phyloP scores from a whole-genome alignment of 30 jellyfish, hydroid and myxozoan species.

The Turritopsis rubra region DNA sequence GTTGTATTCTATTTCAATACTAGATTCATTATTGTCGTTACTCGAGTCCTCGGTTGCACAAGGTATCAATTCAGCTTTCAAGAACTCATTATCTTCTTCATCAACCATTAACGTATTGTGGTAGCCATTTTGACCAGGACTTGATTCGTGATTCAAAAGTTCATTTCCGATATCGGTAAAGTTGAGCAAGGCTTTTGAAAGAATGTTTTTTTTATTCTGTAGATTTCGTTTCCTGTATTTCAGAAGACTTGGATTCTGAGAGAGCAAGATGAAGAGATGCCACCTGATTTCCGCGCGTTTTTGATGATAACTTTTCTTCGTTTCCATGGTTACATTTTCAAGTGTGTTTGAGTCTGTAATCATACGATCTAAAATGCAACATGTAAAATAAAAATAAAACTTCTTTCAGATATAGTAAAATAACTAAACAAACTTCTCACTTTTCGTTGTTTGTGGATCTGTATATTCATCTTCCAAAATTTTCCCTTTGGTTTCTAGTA shows the following conservation, averaged over 20 bases:
- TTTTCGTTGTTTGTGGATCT: not conserved
- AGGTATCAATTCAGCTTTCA: not conserved
- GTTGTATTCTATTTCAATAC: not conserved
- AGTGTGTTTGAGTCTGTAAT: not conserved
- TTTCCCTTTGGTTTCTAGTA: conserved; percentile 15
- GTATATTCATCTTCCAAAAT: not conserved
- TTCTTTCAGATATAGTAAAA: not conserved
- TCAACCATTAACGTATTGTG: not conserved
- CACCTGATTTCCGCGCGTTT: conserved; percentile 6
- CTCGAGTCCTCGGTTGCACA: not conserved
- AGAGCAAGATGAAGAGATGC: not conserved
- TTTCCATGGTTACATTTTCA: not conserved
- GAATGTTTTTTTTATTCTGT: not conserved
- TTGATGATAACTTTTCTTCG: not conserved
- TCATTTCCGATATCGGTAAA: not conserved
- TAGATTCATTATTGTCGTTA: not conserved
- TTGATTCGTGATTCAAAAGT: not conserved
- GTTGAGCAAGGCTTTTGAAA: not conserved
- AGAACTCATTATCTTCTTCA: not conserved
- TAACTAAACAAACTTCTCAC: not conserved
- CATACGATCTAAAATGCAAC: not conserved
- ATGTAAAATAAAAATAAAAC: too few species aligned
- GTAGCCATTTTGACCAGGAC: not conserved
- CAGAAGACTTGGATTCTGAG: conserved; percentile 9
- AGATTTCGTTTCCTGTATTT: not conserved